Base-by-base conservation (phyloP, 2,888 invertebrate species). In the Pheosia gnoma region DNA sequence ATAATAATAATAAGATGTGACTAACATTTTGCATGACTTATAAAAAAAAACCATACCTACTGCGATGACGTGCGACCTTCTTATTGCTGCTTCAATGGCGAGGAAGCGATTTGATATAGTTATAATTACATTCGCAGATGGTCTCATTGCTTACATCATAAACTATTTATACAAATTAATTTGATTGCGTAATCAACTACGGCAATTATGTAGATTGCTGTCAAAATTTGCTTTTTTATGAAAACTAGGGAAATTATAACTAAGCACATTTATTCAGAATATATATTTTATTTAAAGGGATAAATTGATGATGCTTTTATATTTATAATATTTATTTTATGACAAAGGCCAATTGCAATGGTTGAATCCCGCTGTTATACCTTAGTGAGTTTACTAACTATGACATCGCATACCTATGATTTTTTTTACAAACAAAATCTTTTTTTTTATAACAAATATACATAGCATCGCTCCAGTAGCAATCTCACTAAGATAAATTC, bases 1-100 rank as follows among this genome's bases (percentile, higher is more conserved):
- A 55, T 39, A 39, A 25, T 11, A 38, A 57, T 57, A 13, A 57
- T 36, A 36, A 36, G 45, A 45, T 57, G 57, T 57, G 55, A 55
- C 55, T 72, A 72, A 72, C 71, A 66, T n/a, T 39, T 13, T 71
- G 71, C 71, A 71, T 71, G 71, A 67, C 47, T 59, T 41, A 57
- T 57, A 4, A 43, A 37, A 43, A 37, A 37, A 37, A 53, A 13
- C 37, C 11, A 53, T 37, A 53, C 37, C 37, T 53, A 53, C 8
- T 53, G 37, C 11, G 37, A 37, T 53, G 5, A 51, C 51, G 25
- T 7, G 37, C 37, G 53, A 53, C 53, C 53, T 53, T 53, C 53
- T 37, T 37, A 37, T 36, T 38, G 38, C 53, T 11, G 13, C 38
- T 39, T 55, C 37, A 9, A 39, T 11, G 51, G 9, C 25, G 25